Evolutionary conservation across 2,888 invertebrate species (phyloP).

Genomic region (Hemicrepidius hirtus): DNA sequence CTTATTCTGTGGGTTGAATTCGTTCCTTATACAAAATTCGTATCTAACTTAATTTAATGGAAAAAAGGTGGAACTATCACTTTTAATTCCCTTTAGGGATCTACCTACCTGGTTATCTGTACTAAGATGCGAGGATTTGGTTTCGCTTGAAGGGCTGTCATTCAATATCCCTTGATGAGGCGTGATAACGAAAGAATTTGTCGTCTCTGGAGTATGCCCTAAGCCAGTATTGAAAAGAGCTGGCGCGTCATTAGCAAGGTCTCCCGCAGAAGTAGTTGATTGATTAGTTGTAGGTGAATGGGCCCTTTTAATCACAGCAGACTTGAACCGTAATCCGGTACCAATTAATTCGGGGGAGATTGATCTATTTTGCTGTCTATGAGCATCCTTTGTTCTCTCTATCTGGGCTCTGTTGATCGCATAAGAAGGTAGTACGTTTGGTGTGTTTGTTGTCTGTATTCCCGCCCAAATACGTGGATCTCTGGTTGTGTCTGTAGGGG

Average conservation of each 20-base stretch:
- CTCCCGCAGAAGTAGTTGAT: constrained; percentile 45
- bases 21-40: no score
- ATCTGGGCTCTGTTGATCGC: constrained; percentile 11
- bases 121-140: constrained; percentile 5
- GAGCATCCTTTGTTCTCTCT: constrained; percentile 29
- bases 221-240: constrained; percentile 37
- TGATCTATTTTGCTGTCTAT: constrained; percentile 44
- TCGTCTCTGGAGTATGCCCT: constrained; percentile 29
- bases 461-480: background rate
- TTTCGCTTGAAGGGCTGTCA: constrained; percentile 28
- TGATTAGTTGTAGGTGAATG: constrained; percentile 47
- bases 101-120: constrained; percentile 16
- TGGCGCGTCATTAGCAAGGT: constrained; percentile 35
- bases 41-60: background rate
- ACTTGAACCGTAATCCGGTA: constrained; percentile 41
- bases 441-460: background rate
- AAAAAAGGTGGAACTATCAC: background rate
- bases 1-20: no score
- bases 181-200: constrained; percentile 36
- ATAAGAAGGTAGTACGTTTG: constrained; percentile 14
- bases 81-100: background rate
- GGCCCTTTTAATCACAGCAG: constrained; percentile 45
- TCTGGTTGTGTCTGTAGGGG: constrained; percentile 3
- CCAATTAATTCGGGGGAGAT: constrained; percentile 44
- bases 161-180: constrained; percentile 26